Conservation (phyloP, 2,113 vertebrate species). For the Otolemur garnettii region DNA sequence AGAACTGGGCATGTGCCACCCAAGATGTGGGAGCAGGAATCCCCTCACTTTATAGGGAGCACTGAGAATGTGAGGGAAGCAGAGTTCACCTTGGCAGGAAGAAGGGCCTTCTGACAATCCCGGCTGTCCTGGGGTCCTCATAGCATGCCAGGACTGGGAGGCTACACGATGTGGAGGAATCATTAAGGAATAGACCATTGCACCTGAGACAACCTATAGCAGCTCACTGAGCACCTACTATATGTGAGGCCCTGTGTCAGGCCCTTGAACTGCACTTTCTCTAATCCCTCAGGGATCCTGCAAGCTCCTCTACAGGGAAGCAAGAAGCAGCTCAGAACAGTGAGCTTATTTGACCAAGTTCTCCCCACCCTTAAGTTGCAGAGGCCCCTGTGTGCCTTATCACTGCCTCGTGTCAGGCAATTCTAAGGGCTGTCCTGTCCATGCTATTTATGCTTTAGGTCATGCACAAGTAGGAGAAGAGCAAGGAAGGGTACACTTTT, state of each 20-base stretch:
- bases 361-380: accelerated
- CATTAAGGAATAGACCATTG: neutral
- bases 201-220: neutral
- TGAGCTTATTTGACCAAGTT: neutral
- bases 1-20: accelerated
- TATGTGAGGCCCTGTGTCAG: accelerated
- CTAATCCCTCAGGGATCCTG: neutral
- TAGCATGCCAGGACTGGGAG: too few species aligned
- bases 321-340: neutral
- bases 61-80: accelerated
- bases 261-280: accelerated
- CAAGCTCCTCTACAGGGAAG: neutral
- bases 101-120: neutral
- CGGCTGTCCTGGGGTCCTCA: too few species aligned
- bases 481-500: neutral
- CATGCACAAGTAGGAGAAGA: neutral
- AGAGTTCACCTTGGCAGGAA: neutral
- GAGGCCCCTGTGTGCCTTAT: neutral
- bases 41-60: neutral
- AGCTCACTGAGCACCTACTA: neutral
- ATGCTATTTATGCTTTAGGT: neutral
- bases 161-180: accelerated
- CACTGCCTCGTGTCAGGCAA: accelerated
- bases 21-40: accelerated
- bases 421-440: accelerated